Evolutionary conservation across 2,797 vertebrate species (phyloP), one percentile per base, ranked within the genome.

Genomic region (Fratercula arctica): DNA sequence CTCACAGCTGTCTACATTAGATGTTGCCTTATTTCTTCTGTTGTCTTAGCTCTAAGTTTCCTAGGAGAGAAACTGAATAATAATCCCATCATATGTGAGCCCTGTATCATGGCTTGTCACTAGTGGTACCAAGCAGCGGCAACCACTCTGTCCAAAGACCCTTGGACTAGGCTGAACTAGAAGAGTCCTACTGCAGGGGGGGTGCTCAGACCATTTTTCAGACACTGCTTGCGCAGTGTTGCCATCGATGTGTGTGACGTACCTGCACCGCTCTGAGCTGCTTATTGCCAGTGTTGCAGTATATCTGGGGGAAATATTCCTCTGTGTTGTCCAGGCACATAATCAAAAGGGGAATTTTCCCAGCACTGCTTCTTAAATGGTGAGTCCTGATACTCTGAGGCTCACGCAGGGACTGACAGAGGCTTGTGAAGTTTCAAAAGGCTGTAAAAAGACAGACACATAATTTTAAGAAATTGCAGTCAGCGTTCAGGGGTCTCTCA

Each of bases 81-180:
- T 39, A 70, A 54, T 14, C 15, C 35, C 31, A 21, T 7, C 5
- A 10, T 4, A 12, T 0, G 0, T 3, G 11, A 75, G 35, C 35
- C 19, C 12, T 20, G 10, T 60, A 69, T 53, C 35, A 56, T 41
- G n/a, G 20, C 29, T 79, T 69, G 50, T 83, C 24, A 43, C 18
- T 69, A 17, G 24, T 19, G 24, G 46, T 16, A 60, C 24, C 35
- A 41, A 56, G 23, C 41, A 78, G 28, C 82, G 81, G 37, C 43
- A 89, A 21, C 9, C 39, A 12, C 35, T 10, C 48, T 72, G 23
- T 53, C 45, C 23, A n/a, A 2, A 6, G 3, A 2, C 2, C 13
- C 6, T 5, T 16, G 51, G 39, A 8, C 25, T 1, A 31, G 66
- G 57, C 21, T 78, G 83, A n/a, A 41, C n/a, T 35, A 53, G n/a